A percentile compares a stretch with the other conserved stretches of the same genome.
phyloP scores from a whole-genome alignment of 2,797 vertebrate genomes.

The Scleropages formosus region DNA sequence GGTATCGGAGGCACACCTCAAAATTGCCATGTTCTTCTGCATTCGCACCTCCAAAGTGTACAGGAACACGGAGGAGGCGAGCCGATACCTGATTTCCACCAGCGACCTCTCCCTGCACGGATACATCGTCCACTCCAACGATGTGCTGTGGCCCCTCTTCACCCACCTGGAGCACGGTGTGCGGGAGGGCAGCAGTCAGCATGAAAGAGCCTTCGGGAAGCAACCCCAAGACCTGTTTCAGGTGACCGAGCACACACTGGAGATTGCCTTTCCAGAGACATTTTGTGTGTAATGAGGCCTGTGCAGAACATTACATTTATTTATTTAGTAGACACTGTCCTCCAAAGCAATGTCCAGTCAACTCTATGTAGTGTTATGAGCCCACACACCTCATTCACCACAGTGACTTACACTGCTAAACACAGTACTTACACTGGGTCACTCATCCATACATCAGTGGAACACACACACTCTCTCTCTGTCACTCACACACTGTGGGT shows the following conservation, averaged over 20 bases:
- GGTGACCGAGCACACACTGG: too few relatives aligned
- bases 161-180: slow-evolving; percentile 73
- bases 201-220: slow-evolving; percentile 57
- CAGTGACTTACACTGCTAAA: too few relatives aligned
- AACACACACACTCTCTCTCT: too few relatives aligned
- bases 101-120: slow-evolving; percentile 69
- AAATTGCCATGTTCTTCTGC: background rate
- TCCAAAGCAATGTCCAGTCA: too few relatives aligned
- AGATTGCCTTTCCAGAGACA: too few relatives aligned
- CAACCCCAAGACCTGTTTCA: slow-evolving; percentile 60
- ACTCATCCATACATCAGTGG: too few relatives aligned
- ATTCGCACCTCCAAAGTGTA: slow-evolving; percentile 61
- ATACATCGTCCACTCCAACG: slow-evolving; percentile 69
- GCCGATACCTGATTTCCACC: slow-evolving; percentile 67
- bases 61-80: slow-evolving; percentile 69
- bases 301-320: too few relatives aligned
- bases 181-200: slow-evolving; percentile 69
- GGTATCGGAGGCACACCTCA: background rate
- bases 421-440: too few relatives aligned
- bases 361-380: too few relatives aligned
- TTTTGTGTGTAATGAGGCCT: background rate
- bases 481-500: too few relatives aligned
- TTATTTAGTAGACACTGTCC: too few relatives aligned
- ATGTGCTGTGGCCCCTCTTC: slow-evolving; percentile 74
- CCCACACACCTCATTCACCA: too few relatives aligned